phyloP scores from a whole-genome alignment of 1,140 invertebrate genomes.

The Ericerus pela region DNA sequence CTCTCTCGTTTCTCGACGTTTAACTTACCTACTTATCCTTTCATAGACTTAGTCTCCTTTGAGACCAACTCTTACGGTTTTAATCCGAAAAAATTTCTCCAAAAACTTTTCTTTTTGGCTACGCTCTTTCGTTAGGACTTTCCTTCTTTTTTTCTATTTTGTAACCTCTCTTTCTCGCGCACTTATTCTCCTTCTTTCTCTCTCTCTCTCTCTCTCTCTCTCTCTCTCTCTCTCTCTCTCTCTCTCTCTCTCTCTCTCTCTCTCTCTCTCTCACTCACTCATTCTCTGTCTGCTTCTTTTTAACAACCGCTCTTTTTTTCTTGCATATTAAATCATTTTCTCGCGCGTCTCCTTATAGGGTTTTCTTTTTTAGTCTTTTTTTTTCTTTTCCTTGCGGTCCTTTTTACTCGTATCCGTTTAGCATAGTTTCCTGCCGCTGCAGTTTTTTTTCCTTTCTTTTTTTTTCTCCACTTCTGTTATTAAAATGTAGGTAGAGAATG shows the following conservation, averaged over 20 bases:
- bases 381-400: no score
- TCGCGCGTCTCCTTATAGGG: neutral
- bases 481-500: no score
- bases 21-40: constrained; percentile 10
- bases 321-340: constrained; percentile 3
- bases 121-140: neutral
- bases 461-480: no score
- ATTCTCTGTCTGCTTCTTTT: neutral
- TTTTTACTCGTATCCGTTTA: no score
- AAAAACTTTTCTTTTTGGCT: constrained; percentile 3
- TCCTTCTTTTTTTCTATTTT: neutral
- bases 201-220: neutral
- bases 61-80: constrained; percentile 4
- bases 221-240: neutral
- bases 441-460: no score
- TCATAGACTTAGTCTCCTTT: neutral
- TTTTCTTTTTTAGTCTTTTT: no score
- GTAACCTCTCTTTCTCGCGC: neutral
- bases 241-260: neutral
- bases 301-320: neutral
- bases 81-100: constrained; percentile 4
- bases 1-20: no score
- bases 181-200: neutral
- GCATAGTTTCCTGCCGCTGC: no score
- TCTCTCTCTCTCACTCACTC: neutral